phyloP scores from a whole-genome alignment of 2,113 vertebrate species.

The Todiramphus chloris region DNA sequence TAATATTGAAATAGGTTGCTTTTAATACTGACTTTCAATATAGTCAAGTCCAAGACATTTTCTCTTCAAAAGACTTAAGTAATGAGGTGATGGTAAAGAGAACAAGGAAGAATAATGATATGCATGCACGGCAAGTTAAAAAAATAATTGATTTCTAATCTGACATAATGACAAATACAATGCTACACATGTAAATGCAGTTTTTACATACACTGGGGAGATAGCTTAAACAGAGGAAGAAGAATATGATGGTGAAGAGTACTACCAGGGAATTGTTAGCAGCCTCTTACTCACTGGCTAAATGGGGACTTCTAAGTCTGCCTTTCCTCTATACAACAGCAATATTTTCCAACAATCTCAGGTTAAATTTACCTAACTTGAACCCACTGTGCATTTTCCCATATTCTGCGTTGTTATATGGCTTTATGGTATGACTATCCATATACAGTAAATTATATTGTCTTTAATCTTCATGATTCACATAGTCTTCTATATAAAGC shows the following conservation, averaged over 20 bases:
- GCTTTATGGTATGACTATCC: background rate
- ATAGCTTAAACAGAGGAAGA: background rate
- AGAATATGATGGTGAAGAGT: background rate
- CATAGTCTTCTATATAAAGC: background rate
- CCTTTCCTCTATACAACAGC: background rate
- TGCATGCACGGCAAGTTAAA: background rate
- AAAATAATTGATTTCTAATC: background rate
- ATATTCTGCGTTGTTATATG: background rate
- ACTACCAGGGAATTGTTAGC: background rate
- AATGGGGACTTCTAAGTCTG: background rate
- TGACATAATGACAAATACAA: background rate
- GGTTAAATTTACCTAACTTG: background rate
- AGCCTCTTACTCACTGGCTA: background rate
- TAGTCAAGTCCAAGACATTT: background rate
- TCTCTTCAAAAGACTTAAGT: background rate
- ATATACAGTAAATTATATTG: background rate
- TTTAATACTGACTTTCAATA: background rate
- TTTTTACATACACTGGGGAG: background rate
- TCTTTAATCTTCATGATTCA: background rate
- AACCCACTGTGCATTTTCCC: background rate
- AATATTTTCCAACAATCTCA: background rate
- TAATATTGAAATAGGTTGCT: background rate
- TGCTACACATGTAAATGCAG: background rate
- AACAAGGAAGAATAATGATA: background rate
- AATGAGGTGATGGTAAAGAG: background rate